Evolutionary conservation across 2,888 invertebrate species (phyloP).

Genomic region (Tethea ocularis): DNA sequence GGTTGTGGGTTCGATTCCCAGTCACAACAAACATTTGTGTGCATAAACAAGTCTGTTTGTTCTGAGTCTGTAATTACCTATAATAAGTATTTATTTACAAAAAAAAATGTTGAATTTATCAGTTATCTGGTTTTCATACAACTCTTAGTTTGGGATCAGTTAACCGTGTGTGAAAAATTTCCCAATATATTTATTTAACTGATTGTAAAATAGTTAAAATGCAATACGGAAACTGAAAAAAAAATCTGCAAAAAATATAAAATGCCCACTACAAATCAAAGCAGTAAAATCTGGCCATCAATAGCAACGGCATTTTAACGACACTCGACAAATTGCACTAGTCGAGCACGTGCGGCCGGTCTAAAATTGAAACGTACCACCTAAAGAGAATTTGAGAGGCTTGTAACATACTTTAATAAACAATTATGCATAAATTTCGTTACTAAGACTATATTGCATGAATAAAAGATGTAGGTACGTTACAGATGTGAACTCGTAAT

Average conservation of each 20-base stretch:
- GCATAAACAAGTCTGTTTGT: no score
- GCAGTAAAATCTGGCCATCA: background rate
- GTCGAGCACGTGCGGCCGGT: background rate
- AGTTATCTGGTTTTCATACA: no score
- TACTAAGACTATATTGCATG: background rate
- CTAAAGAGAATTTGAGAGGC: background rate
- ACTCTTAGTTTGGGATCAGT: no score
- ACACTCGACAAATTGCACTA: background rate
- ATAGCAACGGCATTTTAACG: background rate
- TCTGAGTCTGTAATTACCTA: no score
- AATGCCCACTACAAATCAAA: background rate
- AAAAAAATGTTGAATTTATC: no score
- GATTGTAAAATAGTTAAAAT: no score
- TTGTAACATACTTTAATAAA: background rate
- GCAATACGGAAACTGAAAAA: no score
- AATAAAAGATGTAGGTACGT: background rate
- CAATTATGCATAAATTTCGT: constrained; percentile 3
- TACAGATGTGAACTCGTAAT: background rate
- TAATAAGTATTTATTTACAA: no score
- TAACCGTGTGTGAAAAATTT: no score
- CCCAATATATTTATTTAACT: no score
- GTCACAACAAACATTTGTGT: no score
- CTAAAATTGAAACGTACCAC: background rate
- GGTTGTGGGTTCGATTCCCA: no score
- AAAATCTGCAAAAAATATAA: background rate